A percentile compares a stretch with the other conserved stretches of the same genome.
Evolutionary conservation across 2,113 vertebrate genomes (phyloP).

Genomic region (Cyanoliseus patagonus): DNA sequence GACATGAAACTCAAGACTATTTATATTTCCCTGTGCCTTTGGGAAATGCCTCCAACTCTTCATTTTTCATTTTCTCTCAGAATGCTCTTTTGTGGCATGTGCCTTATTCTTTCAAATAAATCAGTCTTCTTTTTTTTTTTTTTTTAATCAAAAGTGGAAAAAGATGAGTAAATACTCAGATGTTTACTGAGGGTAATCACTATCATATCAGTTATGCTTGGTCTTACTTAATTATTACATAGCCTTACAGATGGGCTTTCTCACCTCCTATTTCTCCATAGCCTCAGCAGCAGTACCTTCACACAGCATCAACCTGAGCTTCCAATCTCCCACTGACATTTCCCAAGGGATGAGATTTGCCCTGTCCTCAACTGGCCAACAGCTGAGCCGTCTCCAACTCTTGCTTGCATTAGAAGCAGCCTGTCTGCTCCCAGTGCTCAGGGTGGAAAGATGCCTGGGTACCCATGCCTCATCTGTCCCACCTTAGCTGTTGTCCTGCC

Average conservation of each 20-base stretch:
- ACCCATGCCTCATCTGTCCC: neutral
- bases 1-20: slow-evolving; percentile 46
- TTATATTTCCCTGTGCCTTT: slow-evolving; percentile 39
- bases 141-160: neutral
- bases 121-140: neutral
- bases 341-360: neutral
- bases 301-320: neutral
- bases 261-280: neutral
- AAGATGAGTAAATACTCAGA: neutral
- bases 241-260: neutral
- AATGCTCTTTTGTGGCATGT: neutral
- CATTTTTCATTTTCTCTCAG: slow-evolving; percentile 14
- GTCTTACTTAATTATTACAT: neutral
- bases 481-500: neutral
- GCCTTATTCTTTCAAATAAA: neutral
- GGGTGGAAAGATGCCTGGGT: neutral
- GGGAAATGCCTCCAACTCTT: slow-evolving; percentile 21
- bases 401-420: neutral
- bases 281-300: neutral
- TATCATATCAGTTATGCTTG: neutral
- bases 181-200: neutral
- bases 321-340: neutral
- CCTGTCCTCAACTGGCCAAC: neutral
- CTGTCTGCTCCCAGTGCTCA: neutral
- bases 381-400: neutral